A percentile compares a stretch with the other conserved stretches of the same genome.
Evolutionary conservation across 2,113 vertebrate genomes (phyloP).

Genomic region (Anarrhichthys ocellatus): DNA sequence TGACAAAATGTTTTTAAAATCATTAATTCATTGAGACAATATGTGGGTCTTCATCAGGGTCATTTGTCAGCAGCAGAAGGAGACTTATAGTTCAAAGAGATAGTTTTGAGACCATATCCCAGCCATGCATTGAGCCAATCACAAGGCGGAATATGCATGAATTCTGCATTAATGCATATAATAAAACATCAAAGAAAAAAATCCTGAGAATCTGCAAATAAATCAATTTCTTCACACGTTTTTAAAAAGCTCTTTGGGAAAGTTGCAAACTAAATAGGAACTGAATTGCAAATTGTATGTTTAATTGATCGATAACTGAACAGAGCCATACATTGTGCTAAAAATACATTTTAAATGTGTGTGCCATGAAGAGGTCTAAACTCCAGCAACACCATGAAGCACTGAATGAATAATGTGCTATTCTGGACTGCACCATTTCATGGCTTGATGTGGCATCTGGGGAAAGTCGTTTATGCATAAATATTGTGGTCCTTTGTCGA

Average conservation of each 20-base stretch:
- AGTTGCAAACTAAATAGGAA: not conserved
- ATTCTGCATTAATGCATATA: constrained; percentile 7
- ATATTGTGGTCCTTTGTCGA: constrained; percentile 30
- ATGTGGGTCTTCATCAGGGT: not conserved
- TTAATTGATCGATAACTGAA: not conserved
- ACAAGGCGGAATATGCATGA: not conserved
- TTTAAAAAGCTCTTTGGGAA: not conserved
- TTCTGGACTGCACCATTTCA: constrained; percentile 5
- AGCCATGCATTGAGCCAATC: not conserved
- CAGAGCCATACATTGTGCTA: not conserved
- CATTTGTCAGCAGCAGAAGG: not conserved
- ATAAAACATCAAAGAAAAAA: constrained; percentile 1
- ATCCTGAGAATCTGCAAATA: not conserved
- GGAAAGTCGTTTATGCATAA: constrained; percentile 48
- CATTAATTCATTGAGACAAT: not conserved
- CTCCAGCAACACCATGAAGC: not conserved
- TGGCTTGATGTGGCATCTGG: constrained; percentile 6
- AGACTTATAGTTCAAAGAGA: not conserved
- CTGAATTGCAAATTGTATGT: not conserved
- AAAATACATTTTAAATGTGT: not conserved
- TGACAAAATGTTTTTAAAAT: not conserved
- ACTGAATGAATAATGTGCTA: constrained; percentile 15
- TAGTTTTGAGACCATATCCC: no score
- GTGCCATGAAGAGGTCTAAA: not conserved
- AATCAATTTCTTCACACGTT: not conserved